Evolutionary conservation across 2,113 vertebrate species (phyloP).

Genomic region (Odobenus rosmarus): DNA sequence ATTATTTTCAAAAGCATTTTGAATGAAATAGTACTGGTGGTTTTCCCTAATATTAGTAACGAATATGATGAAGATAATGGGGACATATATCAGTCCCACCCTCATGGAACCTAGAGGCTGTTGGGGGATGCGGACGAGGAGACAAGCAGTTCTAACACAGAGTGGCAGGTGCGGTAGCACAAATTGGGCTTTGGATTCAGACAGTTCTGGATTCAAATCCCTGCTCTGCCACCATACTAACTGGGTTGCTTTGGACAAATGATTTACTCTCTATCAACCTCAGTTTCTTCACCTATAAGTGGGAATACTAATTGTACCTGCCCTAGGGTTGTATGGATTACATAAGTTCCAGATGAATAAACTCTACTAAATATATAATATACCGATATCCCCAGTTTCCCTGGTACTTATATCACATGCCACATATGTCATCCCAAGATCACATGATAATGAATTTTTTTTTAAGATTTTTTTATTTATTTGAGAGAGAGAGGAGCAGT

Average conservation of each 20-base stretch:
- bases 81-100: background rate
- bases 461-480: background rate
- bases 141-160: accelerated
- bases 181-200: background rate
- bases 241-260: background rate
- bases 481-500: background rate
- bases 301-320: background rate
- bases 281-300: background rate
- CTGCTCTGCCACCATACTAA: background rate
- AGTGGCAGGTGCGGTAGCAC: no score
- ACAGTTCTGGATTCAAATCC: background rate
- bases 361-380: background rate
- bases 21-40: background rate
- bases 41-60: background rate
- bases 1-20: background rate
- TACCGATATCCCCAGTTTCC: background rate
- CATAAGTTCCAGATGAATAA: background rate
- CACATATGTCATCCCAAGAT: background rate
- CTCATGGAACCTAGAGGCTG: background rate
- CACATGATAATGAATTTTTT: background rate
- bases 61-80: background rate
- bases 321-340: background rate
- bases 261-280: background rate
- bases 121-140: background rate
- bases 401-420: background rate